Base-by-base conservation (phyloP, 1,140 invertebrate genomes). In the Atta texana region DNA sequence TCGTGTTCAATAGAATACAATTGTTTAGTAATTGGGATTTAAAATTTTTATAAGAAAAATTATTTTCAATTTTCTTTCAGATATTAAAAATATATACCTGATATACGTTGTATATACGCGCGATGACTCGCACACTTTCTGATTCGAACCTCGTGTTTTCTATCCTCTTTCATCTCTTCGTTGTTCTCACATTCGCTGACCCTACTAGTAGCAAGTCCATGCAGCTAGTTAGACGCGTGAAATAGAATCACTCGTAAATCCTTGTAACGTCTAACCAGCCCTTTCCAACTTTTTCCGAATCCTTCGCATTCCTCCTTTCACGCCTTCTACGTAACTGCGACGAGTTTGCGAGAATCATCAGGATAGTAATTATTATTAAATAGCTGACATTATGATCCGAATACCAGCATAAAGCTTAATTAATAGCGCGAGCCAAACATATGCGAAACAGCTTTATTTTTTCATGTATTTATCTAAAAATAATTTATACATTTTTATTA, bases 311-410 rank as follows among this genome's bases (percentile, higher is more conserved):
- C 24, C 24, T 24, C 59, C 49, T 16, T 16, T 51, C 49, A 14
- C 49, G 4, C 24, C 59, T 80, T 55, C 24, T 63, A 57, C 14
- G 49, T 78, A 21, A 44, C 24, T 53, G 18, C 69, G 55, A 34
- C 39, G 80, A 84, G 28, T 31, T 31, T 31, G 28, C 28, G 28
- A 31, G 80, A 86, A 90, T 90, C 89, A 92, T 80, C 78, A 31
- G 59, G 61, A 84, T 90, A 92, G 90, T 93, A 93, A 93, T 92
- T 93, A 87, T 92, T 92, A 93, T 92, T 90, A 92, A 91, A 87
- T 77, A 89, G 71, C 68, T 7, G 39, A 1, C 21, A n/a, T 76
- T 86, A 85, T 68, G 49, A 44, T 24, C 24, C n/a, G 34, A 64
- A 57, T 1, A 10, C 18, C 12, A 18, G 61, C 3, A 2, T 5